Conservation (phyloP, 2,113 vertebrate genomes). For the Triplophysa siluroides region DNA sequence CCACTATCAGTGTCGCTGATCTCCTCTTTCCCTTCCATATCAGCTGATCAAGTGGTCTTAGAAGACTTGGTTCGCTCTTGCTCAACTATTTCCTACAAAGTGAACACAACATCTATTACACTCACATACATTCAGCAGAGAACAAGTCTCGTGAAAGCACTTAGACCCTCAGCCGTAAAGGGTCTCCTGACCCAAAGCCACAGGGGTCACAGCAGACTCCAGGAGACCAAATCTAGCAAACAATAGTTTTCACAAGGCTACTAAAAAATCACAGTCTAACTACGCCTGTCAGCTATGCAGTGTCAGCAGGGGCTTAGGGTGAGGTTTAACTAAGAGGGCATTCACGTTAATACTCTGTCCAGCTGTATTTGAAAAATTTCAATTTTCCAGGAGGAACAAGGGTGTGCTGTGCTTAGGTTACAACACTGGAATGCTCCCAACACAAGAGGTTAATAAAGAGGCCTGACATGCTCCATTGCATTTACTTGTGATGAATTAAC, state of each 20-base stretch:
- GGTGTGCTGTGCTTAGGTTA: neutral
- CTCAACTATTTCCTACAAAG: conserved; percentile 4
- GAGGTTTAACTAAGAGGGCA: conserved; percentile 24
- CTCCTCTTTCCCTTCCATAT: conserved; percentile 84
- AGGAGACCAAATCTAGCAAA: conserved; percentile 34
- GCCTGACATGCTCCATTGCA: neutral
- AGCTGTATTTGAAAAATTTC: conserved; percentile 27
- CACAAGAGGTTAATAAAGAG: conserved; percentile 12
- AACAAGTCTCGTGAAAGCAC: conserved; percentile 30
- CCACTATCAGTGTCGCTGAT: conserved; percentile 86
- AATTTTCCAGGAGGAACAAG: conserved; percentile 15
- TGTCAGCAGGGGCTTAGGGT: conserved; percentile 34
- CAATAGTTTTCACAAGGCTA: conserved; percentile 32
- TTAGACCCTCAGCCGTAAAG: conserved; percentile 33
- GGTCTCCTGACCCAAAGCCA: conserved; percentile 38
- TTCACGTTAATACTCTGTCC: neutral
- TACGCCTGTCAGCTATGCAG: conserved; percentile 13
- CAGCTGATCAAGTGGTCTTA: conserved; percentile 54
- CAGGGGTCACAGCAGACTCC: conserved; percentile 40
- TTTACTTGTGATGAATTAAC: neutral
- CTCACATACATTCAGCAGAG: conserved; percentile 11
- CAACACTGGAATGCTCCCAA: conserved; percentile 16
- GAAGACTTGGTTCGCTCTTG: conserved; percentile 24
- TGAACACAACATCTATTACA: conserved; percentile 17
- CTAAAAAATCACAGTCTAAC: conserved; percentile 22